Percentiles rank a stretch among this genome's conserved stretches.
phyloP scores from a whole-genome alignment of 2,888 invertebrate species.

The Drosophila putrida region DNA sequence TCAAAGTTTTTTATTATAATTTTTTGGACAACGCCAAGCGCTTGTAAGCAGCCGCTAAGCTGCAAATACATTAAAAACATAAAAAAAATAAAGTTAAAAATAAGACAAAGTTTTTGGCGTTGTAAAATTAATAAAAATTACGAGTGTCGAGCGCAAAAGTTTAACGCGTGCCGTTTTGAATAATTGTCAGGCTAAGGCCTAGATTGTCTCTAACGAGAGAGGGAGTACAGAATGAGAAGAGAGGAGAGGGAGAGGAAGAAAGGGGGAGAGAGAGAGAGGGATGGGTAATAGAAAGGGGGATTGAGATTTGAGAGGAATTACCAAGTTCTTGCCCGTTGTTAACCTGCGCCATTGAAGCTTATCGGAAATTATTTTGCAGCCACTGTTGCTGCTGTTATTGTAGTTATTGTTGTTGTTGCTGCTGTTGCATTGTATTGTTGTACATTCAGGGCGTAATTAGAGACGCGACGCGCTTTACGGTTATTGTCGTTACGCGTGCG shows the following conservation, averaged over 20 bases:
- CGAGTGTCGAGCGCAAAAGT: slow-evolving; percentile 66
- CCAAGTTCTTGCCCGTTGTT: slow-evolving; percentile 12
- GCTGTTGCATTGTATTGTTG: slow-evolving; percentile 49
- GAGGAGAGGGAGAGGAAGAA: neutral
- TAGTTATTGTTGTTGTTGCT: neutral
- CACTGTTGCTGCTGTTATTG: slow-evolving; percentile 21
- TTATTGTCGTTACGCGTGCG: slow-evolving; percentile 70
- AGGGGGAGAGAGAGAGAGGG: neutral
- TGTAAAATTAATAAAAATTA: slow-evolving; percentile 78
- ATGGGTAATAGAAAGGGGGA: neutral
- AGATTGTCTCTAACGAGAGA: slow-evolving; percentile 14
- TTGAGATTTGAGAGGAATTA: slow-evolving; percentile 6
- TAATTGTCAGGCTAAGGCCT: slow-evolving; percentile 54
- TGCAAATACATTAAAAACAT: slow-evolving; percentile 29
- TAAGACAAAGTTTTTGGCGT: slow-evolving; percentile 49
- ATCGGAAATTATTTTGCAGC: slow-evolving; percentile 42
- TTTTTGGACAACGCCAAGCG: slow-evolving; percentile 64
- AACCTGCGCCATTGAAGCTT: slow-evolving; percentile 43
- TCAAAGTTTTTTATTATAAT: slow-evolving; percentile 60
- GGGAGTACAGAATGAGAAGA: neutral
- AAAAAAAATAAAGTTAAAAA: slow-evolving; percentile 25
- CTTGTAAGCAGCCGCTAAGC: slow-evolving; percentile 76
- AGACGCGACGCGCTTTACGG: slow-evolving; percentile 56
- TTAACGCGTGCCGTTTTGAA: slow-evolving; percentile 59
- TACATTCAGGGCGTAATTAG: slow-evolving; percentile 57